These are phyloP conservation scores for Achlya flavicornis DNA, from an alignment of 2,888 invertebrate genomes.

Conservation along the genomic window DNA sequence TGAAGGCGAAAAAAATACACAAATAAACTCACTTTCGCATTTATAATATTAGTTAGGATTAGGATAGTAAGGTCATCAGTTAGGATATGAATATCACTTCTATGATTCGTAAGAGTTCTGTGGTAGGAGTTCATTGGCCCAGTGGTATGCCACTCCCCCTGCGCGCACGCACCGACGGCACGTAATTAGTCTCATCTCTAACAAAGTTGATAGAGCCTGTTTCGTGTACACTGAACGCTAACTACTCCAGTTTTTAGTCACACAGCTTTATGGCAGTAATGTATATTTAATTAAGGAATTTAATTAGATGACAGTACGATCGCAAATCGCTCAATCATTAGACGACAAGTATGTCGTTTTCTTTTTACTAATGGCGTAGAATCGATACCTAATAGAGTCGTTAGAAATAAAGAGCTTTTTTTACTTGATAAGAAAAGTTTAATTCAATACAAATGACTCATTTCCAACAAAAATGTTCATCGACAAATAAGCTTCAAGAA, in stretches of 20 bases:
- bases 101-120: slow-evolving; percentile 7
- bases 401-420: background rate
- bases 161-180: slow-evolving; percentile 70
- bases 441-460: background rate
- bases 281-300: slow-evolving; percentile 6
- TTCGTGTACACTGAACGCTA: slow-evolving; percentile 51
- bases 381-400: background rate
- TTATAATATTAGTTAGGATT: too few relatives aligned
- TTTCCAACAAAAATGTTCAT: background rate
- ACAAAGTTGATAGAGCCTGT: slow-evolving; percentile 54
- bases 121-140: slow-evolving; percentile 24
- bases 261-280: background rate
- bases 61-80: too few relatives aligned
- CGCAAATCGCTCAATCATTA: background rate
- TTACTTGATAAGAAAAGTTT: background rate
- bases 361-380: background rate
- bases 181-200: slow-evolving; percentile 79
- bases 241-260: background rate
- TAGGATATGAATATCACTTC: background rate
- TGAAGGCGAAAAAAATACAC: too few relatives aligned
- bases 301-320: background rate
- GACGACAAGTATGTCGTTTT: background rate
- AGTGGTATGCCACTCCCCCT: slow-evolving; percentile 70
- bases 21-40: too few relatives aligned
- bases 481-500: slow-evolving; percentile 26